Conservation (phyloP, 1,140 invertebrate species). For the Panagrolaimus sp. region DNA sequence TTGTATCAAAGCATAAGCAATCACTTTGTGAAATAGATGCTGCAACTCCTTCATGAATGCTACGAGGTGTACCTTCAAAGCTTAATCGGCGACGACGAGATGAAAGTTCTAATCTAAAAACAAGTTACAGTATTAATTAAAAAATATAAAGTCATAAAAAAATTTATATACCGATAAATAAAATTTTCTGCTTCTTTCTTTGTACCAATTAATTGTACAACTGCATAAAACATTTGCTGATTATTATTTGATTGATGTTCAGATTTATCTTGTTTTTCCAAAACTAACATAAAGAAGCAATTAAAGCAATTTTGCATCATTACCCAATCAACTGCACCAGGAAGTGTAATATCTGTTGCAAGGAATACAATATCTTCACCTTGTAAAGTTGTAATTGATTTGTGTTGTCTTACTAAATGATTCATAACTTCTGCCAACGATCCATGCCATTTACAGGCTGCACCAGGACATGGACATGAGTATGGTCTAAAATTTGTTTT, state of each 20-base stretch:
- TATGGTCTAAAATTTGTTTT: conserved; percentile 70
- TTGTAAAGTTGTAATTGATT: conserved; percentile 93
- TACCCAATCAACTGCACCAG: conserved; percentile 99
- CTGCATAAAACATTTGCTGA: conserved; percentile 97
- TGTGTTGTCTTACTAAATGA: conserved; percentile 92
- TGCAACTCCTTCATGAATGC: conserved; percentile 95
- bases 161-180: conserved; percentile 74
- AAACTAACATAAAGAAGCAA: conserved; percentile 96
- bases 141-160: not conserved
- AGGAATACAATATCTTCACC: conserved; percentile 97
- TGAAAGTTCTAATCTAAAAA: conserved; percentile 80
- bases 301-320: conserved; percentile 99
- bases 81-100: conserved; percentile 84
- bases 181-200: conserved; percentile 98
- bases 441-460: conserved; percentile 97
- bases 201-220: conserved; percentile 96
- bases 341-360: conserved; percentile 97
- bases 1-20: conserved; percentile 96
- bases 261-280: conserved; percentile 82
- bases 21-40: conserved; percentile 96
- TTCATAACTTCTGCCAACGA: conserved; percentile 90
- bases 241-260: conserved; percentile 68
- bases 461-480: conserved; percentile 93
- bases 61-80: conserved; percentile 97
- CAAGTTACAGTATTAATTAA: not conserved